These are phyloP conservation scores for Caranx ignobilis DNA, from an alignment of 2,113 vertebrate genomes.

Conservation along the genomic window DNA sequence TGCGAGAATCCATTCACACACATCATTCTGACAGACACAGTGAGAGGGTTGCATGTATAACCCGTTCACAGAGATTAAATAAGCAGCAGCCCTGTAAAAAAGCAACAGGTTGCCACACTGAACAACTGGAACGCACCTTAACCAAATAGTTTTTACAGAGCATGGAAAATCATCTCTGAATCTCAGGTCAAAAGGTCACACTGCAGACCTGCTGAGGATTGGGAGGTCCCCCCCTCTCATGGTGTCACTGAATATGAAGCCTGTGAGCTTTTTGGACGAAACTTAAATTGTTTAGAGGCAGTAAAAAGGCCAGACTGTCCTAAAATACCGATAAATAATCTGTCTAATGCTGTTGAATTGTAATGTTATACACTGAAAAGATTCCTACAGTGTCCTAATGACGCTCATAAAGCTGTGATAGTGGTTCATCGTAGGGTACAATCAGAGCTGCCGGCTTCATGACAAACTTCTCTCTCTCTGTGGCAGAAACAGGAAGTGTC, in stretches of 20 bases:
- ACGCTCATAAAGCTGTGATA: too few species aligned
- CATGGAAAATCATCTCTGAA: background rate
- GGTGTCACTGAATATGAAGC: background rate
- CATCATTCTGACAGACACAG: background rate
- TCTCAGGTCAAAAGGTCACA: conserved; percentile 22
- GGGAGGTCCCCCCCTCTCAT: background rate
- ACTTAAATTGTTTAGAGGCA: background rate
- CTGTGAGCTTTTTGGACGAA: background rate
- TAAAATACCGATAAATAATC: background rate
- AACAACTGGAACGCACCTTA: conserved; percentile 3
- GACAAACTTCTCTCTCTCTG: too few species aligned
- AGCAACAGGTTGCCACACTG: background rate
- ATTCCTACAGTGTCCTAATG: too few species aligned
- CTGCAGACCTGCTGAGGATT: background rate
- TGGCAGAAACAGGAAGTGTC: too few species aligned
- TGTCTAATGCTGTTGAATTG: background rate
- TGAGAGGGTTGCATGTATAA: background rate
- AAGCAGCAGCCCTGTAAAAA: conserved; percentile 1
- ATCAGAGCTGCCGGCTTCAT: too few species aligned
- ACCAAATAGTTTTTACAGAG: conserved; percentile 16
- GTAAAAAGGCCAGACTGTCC: background rate
- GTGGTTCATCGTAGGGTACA: too few species aligned
- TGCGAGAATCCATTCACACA: background rate
- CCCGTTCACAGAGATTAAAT: background rate
- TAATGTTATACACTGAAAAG: too few species aligned